Conservation (phyloP, 2,797 vertebrate genomes). For the Pangasius mekongensis region DNA sequence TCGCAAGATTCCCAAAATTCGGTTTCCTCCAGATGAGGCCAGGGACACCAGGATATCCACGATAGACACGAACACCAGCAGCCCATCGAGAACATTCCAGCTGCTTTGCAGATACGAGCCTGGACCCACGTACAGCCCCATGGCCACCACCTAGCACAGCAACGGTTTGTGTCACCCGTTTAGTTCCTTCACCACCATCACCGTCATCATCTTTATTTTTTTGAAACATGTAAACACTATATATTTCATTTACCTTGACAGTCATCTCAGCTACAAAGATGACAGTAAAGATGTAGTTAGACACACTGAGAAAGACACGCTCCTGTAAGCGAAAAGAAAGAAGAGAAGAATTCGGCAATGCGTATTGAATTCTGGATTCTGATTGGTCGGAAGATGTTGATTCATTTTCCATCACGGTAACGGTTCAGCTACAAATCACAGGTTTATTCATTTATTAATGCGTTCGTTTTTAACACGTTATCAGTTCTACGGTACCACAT, state of each 20-base stretch:
- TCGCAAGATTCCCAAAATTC: constrained; percentile 90
- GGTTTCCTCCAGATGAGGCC: constrained; percentile 87
- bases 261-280: constrained; percentile 96
- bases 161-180: not conserved
- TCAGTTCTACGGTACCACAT: not conserved
- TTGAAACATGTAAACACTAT: not conserved
- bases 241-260: constrained; percentile 56
- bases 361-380: not conserved
- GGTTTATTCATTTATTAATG: not conserved
- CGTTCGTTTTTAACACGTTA: not conserved
- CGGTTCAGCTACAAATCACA: not conserved
- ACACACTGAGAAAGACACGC: constrained; percentile 88
- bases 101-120: constrained; percentile 92
- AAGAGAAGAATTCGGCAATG: not conserved
- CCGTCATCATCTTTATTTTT: not conserved
- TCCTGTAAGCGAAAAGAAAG: constrained; percentile 78
- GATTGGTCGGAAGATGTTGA: not conserved
- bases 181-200: constrained; percentile 78
- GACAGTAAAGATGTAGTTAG: constrained; percentile 95
- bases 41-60: constrained; percentile 93
- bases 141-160: constrained; percentile 84
- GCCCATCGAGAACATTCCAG: constrained; percentile 94
- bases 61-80: constrained; percentile 93
- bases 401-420: not conserved
- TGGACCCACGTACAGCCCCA: constrained; percentile 89